These are phyloP conservation scores for Peromyscus maniculatus DNA, from an alignment of 2,113 vertebrate genomes.

Conservation along the genomic window DNA sequence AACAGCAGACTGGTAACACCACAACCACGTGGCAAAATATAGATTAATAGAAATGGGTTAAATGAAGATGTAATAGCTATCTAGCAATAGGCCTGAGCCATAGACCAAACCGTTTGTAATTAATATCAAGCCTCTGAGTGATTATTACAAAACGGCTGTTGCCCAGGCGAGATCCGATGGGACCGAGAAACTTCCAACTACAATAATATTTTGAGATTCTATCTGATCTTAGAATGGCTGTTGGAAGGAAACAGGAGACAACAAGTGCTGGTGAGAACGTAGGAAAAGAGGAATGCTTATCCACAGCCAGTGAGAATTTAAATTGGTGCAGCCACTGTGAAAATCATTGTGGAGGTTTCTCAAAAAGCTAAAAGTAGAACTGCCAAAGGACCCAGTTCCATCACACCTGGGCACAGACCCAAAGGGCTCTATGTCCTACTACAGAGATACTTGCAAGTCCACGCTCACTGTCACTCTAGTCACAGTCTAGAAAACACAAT, in stretches of 20 bases:
- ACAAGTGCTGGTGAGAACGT: not conserved
- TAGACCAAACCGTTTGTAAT: too few relatives aligned
- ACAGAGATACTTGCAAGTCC: not conserved
- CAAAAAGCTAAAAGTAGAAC: not conserved
- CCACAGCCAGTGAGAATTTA: not conserved
- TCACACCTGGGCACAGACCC: not conserved
- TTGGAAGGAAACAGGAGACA: not conserved
- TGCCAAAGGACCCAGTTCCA: not conserved
- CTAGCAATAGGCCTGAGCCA: too few relatives aligned
- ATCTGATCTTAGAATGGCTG: not conserved
- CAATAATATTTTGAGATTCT: not conserved
- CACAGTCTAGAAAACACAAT: not conserved
- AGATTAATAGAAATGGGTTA: too few relatives aligned
- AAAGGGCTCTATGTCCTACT: not conserved
- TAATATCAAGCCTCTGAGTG: too few relatives aligned
- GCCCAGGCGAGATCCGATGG: too few relatives aligned
- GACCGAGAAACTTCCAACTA: too few relatives aligned
- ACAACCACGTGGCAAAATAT: too few relatives aligned
- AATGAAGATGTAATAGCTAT: too few relatives aligned
- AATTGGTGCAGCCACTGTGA: not conserved
- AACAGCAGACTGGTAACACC: too few relatives aligned
- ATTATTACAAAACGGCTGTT: too few relatives aligned
- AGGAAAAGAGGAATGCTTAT: not conserved
- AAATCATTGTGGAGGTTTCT: not conserved
- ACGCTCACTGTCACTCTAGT: not conserved